Base-by-base conservation (phyloP, 2,888 invertebrate genomes). In the Rhamnusium bicolor region DNA sequence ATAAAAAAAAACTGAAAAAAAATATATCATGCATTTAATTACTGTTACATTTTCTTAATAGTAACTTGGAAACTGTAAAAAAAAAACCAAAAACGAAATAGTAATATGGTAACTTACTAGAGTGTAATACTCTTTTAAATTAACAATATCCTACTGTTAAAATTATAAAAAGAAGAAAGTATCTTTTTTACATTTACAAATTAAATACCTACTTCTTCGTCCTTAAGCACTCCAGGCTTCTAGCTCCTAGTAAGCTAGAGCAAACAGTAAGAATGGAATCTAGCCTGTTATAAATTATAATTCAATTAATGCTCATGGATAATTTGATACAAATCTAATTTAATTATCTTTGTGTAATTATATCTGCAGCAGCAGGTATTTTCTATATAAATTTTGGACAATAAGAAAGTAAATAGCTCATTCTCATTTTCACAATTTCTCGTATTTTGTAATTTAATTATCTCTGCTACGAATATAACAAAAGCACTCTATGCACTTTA, bases 361-460 rank as follows among this genome's bases (percentile, higher is more conserved):
- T 10, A 58, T 2, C 32, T 40, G n/a, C 27, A 16, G 27, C 12
- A 7, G 18, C n/a, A 32, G 14, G 14, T 58, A 32, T 32, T 29
- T 14, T 14, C 29, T 21, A 27, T 24, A 16, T 32, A 19, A 19
- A 32, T 58, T 58, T 32, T 12, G 58, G 14, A 14, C 58, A 58
- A 54, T 21, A 24, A 54, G 32, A 16, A 32, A 12, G 27, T 51
- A 51, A 18, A 51, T 51, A 19, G 18, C 56, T 19, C 56, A 3
- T n/a, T 10, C 0, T 56, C 5, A n/a, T 24, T 27, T 56, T 56
- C 6, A 24, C 16, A 32, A 32, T 58, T 16, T 58, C 58, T 29
- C 58, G 29, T 32, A 58, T 16, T 58, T 29, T 32, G 8, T 58
- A 58, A 58, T 58, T 58, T 18, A 58, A 58, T 58, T 58, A 29